A percentile compares a stretch with the other conserved stretches of the same genome.
These are phyloP conservation scores for Spheniscus mendiculus DNA, from an alignment of 2,113 vertebrate species.

Conservation along the genomic window DNA sequence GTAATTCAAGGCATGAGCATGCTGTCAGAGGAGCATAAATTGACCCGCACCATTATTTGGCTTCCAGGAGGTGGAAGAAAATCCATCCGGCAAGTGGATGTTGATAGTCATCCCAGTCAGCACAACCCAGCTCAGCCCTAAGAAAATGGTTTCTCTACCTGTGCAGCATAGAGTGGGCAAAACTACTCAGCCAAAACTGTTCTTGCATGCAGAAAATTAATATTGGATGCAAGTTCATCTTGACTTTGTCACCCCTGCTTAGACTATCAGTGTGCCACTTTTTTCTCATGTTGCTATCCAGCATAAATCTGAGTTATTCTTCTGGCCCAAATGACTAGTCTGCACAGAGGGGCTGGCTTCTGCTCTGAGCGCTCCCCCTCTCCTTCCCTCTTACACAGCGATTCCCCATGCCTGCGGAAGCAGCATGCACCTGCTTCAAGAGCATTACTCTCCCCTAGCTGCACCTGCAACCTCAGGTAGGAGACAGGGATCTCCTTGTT, in stretches of 20 bases:
- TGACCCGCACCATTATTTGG: fast-evolving
- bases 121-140: neutral
- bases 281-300: neutral
- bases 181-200: neutral
- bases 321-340: neutral
- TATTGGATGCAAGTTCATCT: neutral
- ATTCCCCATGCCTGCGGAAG: neutral
- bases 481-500: neutral
- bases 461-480: neutral
- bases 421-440: neutral
- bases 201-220: neutral
- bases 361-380: fast-evolving
- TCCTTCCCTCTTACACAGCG: neutral
- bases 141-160: neutral
- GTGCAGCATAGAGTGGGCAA: neutral
- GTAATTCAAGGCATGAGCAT: neutral
- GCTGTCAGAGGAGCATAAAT: neutral
- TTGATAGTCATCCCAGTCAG: neutral
- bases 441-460: neutral
- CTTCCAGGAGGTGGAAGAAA: neutral
- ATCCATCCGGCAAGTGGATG: neutral
- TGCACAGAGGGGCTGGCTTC: neutral
- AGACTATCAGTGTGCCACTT: neutral
- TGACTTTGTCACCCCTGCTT: neutral
- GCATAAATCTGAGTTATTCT: neutral